Evolutionary conservation across 1,140 invertebrate species (phyloP).

Genomic region (Ceratina japonica): DNA sequence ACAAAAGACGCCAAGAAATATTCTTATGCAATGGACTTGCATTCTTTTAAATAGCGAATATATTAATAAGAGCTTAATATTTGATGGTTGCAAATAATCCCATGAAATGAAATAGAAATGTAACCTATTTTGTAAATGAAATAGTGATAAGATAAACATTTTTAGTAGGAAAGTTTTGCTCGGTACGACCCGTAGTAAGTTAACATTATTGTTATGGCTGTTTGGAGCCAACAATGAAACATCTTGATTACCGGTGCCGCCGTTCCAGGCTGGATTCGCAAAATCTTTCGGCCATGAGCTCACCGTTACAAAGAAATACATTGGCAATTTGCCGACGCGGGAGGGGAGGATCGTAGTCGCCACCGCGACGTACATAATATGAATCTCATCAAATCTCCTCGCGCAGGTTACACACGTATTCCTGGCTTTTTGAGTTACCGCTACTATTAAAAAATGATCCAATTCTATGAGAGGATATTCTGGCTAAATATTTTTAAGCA

Average conservation of each 20-base stretch:
- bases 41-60: too few relatives aligned
- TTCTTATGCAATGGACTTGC: not conserved
- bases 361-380: not conserved
- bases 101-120: too few relatives aligned
- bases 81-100: too few relatives aligned
- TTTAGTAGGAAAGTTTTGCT: not conserved
- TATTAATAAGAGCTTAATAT: too few relatives aligned
- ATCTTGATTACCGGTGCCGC: not conserved
- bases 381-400: not conserved
- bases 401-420: not conserved
- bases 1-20: not conserved
- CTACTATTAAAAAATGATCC: not conserved
- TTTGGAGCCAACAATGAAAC: not conserved
- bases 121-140: too few relatives aligned
- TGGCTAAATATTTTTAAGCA: not conserved
- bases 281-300: slow-evolving; percentile 24
- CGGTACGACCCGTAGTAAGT: not conserved
- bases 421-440: too few relatives aligned
- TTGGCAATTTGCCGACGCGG: slow-evolving; percentile 35
- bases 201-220: slow-evolving; percentile 19
- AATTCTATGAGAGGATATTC: not conserved
- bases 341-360: not conserved
- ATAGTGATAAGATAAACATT: not conserved
- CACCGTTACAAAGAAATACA: slow-evolving; percentile 27
- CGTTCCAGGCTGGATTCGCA: not conserved